These are phyloP conservation scores for Cephus sareptanus DNA, from an alignment of 2,888 invertebrate genomes.

Conservation along the genomic window DNA sequence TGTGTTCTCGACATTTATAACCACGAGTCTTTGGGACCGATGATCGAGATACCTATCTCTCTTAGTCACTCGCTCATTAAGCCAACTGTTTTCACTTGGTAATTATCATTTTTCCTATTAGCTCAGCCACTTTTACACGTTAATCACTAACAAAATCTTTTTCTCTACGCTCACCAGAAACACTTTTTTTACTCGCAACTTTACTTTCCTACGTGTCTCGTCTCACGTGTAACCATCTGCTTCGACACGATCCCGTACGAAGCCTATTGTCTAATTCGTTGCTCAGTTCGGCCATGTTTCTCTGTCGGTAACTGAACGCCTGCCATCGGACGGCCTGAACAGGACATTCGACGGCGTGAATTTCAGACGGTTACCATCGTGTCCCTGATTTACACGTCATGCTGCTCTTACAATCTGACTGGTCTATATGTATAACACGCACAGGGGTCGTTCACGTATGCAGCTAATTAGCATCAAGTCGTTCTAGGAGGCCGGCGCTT, in stretches of 20 bases:
- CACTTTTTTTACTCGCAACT: too few relatives aligned
- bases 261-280: neutral
- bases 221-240: neutral
- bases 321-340: neutral
- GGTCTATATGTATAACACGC: neutral
- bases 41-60: slow-evolving; percentile 45
- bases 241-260: neutral
- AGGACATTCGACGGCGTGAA: neutral
- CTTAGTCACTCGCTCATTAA: slow-evolving; percentile 54
- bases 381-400: neutral
- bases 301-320: neutral
- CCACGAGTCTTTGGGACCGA: slow-evolving; percentile 21
- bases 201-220: neutral
- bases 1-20: slow-evolving; percentile 44
- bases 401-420: neutral
- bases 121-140: neutral
- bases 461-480: slow-evolving; percentile 52
- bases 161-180: neutral
- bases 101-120: neutral
- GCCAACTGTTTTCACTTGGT: slow-evolving; percentile 30
- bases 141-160: neutral
- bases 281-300: neutral
- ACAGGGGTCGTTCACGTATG: slow-evolving; percentile 4
- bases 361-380: neutral
- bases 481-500: slow-evolving; percentile 41